Percentiles rank a stretch among this genome's conserved stretches.
Evolutionary conservation across 2,888 invertebrate species (phyloP).

Genomic region (Lathronympha strigana): DNA sequence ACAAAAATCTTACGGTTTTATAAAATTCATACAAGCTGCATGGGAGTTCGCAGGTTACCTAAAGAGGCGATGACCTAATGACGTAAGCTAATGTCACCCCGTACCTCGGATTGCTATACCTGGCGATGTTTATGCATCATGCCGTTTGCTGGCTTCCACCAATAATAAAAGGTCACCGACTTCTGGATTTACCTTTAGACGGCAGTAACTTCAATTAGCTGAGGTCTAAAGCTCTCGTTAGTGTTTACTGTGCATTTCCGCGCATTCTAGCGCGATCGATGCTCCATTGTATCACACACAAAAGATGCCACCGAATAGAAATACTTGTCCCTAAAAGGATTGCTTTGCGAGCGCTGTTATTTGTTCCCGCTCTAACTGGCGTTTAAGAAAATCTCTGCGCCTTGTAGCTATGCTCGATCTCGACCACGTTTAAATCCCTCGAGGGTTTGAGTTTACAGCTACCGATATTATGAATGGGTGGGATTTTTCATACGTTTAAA

Average conservation of each 20-base stretch:
- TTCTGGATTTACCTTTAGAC: constrained; percentile 32
- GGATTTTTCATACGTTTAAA: constrained; percentile 29
- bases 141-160: background rate
- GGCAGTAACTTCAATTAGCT: constrained; percentile 76
- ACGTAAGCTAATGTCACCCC: too few relatives aligned
- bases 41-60: too few relatives aligned
- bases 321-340: constrained; percentile 71
- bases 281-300: constrained; percentile 76
- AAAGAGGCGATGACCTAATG: too few relatives aligned
- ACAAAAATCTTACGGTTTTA: too few relatives aligned
- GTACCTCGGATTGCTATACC: too few relatives aligned
- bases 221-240: constrained; percentile 67
- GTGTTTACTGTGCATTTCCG: constrained; percentile 68
- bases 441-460: constrained; percentile 28
- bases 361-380: constrained; percentile 65
- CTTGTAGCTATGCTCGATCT: constrained; percentile 20
- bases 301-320: constrained; percentile 75
- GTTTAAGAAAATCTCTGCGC: constrained; percentile 37
- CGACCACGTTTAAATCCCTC: constrained; percentile 19
- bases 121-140: too few relatives aligned
- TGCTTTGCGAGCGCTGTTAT: constrained; percentile 63
- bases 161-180: constrained; percentile 27
- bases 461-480: constrained; percentile 34
- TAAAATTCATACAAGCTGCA: too few relatives aligned
- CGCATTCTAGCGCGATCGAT: constrained; percentile 72